Percentiles rank a stretch among this genome's conserved stretches.
Evolutionary conservation across 2,888 invertebrate species (phyloP).

Genomic region (Eremobia ochroleuca): DNA sequence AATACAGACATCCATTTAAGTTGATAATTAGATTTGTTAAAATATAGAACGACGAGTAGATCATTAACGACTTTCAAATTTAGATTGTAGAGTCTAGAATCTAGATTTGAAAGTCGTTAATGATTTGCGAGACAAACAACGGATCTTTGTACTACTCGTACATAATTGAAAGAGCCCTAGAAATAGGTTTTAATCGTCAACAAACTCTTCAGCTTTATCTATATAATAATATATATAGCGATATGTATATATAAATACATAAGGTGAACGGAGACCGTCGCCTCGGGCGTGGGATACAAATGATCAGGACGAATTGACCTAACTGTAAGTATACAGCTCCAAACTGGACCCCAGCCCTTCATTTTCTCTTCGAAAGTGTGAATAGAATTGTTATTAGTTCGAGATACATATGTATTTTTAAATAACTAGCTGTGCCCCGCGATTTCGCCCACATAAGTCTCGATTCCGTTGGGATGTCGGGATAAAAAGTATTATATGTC

Average conservation of each 20-base stretch:
- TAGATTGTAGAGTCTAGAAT: constrained; percentile 9
- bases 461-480: too few relatives aligned
- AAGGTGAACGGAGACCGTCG: constrained; percentile 54
- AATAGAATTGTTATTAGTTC: not conserved
- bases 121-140: constrained; percentile 29
- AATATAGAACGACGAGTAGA: not conserved
- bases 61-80: constrained; percentile 31
- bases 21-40: constrained; percentile 35
- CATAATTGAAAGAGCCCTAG: not conserved
- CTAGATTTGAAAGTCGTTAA: too few relatives aligned
- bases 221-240: not conserved
- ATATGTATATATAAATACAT: constrained; percentile 1
- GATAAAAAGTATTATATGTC: too few relatives aligned
- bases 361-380: not conserved
- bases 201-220: not conserved
- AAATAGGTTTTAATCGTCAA: constrained; percentile 4
- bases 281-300: constrained; percentile 62
- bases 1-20: constrained; percentile 22
- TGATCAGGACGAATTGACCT: constrained; percentile 67
- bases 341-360: not conserved
- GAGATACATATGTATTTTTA: not conserved
- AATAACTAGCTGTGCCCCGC: too few relatives aligned
- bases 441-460: too few relatives aligned
- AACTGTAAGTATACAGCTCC: constrained; percentile 40
- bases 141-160: constrained; percentile 9